Conservation (phyloP, 2,888 invertebrate genomes). For the Pegoplata infirma region DNA sequence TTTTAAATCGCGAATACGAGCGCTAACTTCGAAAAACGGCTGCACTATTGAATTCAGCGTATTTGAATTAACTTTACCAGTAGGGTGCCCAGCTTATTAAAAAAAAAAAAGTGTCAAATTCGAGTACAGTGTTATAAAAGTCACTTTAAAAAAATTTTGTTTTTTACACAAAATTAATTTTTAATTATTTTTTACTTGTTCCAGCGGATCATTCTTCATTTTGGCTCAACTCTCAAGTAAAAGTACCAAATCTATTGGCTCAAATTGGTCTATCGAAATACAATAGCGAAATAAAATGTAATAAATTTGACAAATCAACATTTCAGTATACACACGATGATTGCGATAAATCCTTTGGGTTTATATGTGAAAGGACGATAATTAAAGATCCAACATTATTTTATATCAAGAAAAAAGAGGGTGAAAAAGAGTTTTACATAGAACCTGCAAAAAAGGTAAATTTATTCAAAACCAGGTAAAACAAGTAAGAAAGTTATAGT, state of each 20-base stretch:
- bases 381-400: neutral
- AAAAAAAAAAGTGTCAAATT: too few relatives aligned
- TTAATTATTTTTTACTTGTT: too few relatives aligned
- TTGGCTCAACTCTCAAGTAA: slow-evolving; percentile 33
- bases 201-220: slow-evolving; percentile 39
- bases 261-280: slow-evolving; percentile 7
- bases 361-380: slow-evolving; percentile 41
- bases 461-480: too few relatives aligned
- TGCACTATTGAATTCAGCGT: too few relatives aligned
- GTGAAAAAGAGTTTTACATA: slow-evolving; percentile 14
- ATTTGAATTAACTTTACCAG: too few relatives aligned
- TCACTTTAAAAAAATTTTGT: too few relatives aligned
- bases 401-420: neutral
- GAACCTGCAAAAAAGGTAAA: slow-evolving; percentile 17
- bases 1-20: too few relatives aligned
- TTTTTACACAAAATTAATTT: too few relatives aligned
- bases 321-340: slow-evolving; percentile 26
- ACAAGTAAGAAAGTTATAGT: too few relatives aligned
- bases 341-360: slow-evolving; percentile 25
- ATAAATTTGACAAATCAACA: slow-evolving; percentile 40
- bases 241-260: slow-evolving; percentile 1
- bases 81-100: too few relatives aligned
- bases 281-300: slow-evolving; percentile 18
- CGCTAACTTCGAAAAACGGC: too few relatives aligned
- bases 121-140: too few relatives aligned